These are phyloP conservation scores for Armadillidium nasatum DNA, from an alignment of 1,140 invertebrate genomes.

Conservation along the genomic window DNA sequence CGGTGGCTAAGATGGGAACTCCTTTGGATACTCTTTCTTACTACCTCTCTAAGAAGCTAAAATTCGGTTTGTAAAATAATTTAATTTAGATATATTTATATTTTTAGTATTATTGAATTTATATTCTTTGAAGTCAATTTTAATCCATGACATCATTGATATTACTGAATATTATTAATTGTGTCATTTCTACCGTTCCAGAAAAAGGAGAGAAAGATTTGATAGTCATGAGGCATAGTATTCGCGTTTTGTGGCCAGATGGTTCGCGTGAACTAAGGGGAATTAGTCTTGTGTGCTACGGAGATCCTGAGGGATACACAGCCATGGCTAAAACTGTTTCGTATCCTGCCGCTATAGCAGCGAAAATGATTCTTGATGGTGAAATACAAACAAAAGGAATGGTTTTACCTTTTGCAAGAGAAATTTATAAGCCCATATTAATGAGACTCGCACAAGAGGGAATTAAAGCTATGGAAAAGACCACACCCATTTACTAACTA, in stretches of 20 bases:
- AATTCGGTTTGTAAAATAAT: constrained; percentile 62
- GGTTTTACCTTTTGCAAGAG: constrained; percentile 77
- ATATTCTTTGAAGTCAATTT: no score
- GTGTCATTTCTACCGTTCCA: neutral
- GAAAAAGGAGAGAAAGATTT: constrained; percentile 75
- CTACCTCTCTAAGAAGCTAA: constrained; percentile 64
- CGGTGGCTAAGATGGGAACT: constrained; percentile 73
- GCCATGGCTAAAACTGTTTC: constrained; percentile 98
- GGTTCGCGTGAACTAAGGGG: constrained; percentile 73
- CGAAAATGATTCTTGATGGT: constrained; percentile 81
- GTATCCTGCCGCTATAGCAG: constrained; percentile 89
- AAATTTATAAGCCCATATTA: constrained; percentile 87
- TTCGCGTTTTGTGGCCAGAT: constrained; percentile 87
- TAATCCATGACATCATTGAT: no score
- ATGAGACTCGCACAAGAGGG: constrained; percentile 78
- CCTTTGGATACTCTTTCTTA: constrained; percentile 83
- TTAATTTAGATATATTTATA: no score
- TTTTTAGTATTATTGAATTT: no score
- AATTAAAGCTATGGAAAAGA: constrained; percentile 65
- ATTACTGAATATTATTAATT: neutral
- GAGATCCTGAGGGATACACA: constrained; percentile 76
- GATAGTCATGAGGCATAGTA: constrained; percentile 87
- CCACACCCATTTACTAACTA: neutral
- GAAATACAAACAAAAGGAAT: constrained; percentile 94
- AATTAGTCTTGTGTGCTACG: constrained; percentile 91